Conservation (phyloP, 2,888 invertebrate species). For the Orthosia incerta region DNA sequence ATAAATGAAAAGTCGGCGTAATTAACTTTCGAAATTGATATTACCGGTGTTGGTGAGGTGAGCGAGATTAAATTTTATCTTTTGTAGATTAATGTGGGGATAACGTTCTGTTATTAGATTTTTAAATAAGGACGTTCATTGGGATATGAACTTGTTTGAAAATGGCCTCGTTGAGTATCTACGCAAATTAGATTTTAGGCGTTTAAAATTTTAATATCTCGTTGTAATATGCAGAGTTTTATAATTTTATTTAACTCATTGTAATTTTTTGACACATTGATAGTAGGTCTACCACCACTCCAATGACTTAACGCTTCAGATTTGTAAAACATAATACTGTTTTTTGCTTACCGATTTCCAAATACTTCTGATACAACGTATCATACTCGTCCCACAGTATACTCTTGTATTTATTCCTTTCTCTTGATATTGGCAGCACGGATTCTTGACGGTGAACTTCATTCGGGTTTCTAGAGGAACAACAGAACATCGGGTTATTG, state of each 20-base stretch:
- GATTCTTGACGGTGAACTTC: slow-evolving; percentile 95
- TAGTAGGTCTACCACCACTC: neutral
- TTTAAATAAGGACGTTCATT: slow-evolving; percentile 32
- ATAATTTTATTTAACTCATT: neutral
- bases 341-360: slow-evolving; percentile 95
- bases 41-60: slow-evolving; percentile 66
- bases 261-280: slow-evolving; percentile 4
- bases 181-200: slow-evolving; percentile 13
- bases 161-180: slow-evolving; percentile 7
- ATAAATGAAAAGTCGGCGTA: slow-evolving; percentile 70
- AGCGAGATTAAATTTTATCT: slow-evolving; percentile 71
- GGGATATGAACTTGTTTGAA: slow-evolving; percentile 25
- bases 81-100: slow-evolving; percentile 62
- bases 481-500: neutral
- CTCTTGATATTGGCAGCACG: slow-evolving; percentile 94
- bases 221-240: neutral
- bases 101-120: slow-evolving; percentile 46
- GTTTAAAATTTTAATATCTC: neutral
- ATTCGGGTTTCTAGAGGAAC: slow-evolving; percentile 94
- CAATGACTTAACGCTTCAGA: neutral
- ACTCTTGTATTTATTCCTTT: slow-evolving; percentile 95
- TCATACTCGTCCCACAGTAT: slow-evolving; percentile 98
- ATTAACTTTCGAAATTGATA: slow-evolving; percentile 78
- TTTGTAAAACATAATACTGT: neutral
- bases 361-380: slow-evolving; percentile 97